Evolutionary conservation across 1,140 invertebrate species (phyloP).

Genomic region (Rhizoglyphus robini): DNA sequence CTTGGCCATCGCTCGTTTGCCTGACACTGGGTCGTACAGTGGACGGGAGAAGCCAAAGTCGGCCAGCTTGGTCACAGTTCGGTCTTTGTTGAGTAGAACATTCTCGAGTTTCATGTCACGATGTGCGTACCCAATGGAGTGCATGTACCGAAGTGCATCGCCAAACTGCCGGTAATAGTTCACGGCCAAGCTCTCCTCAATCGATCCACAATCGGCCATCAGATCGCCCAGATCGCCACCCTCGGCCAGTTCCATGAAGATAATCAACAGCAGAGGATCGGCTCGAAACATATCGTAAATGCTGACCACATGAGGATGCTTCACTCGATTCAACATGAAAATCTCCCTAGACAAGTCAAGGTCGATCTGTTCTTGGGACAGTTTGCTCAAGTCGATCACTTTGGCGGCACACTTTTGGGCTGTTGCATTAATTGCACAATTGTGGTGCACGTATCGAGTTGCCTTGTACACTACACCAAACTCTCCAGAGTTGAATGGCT

Average conservation of each 20-base stretch:
- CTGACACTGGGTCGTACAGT: background rate
- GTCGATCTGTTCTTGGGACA: background rate
- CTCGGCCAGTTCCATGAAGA: slow-evolving; percentile 50
- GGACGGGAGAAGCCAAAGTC: background rate
- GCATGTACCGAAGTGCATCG: background rate
- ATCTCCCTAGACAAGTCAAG: background rate
- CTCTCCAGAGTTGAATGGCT: background rate
- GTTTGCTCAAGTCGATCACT: background rate
- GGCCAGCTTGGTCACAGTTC: background rate
- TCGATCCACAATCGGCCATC: background rate
- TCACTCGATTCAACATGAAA: background rate
- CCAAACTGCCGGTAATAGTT: slow-evolving; percentile 1
- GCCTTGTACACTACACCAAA: slow-evolving; percentile 1
- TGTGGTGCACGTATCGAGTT: background rate
- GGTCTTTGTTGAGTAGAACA: background rate
- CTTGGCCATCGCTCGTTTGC: slow-evolving; percentile 61
- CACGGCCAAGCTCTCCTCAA: background rate
- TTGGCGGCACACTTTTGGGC: background rate
- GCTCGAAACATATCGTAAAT: background rate
- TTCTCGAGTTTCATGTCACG: slow-evolving; percentile 15
- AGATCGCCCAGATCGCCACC: slow-evolving; percentile 44
- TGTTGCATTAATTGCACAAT: background rate
- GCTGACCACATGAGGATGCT: background rate
- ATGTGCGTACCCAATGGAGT: slow-evolving; percentile 8
- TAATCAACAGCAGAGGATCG: slow-evolving; percentile 28